These are phyloP conservation scores for Orientallactaga sibirica DNA, from an alignment of 2,797 vertebrate species.

Conservation along the genomic window DNA sequence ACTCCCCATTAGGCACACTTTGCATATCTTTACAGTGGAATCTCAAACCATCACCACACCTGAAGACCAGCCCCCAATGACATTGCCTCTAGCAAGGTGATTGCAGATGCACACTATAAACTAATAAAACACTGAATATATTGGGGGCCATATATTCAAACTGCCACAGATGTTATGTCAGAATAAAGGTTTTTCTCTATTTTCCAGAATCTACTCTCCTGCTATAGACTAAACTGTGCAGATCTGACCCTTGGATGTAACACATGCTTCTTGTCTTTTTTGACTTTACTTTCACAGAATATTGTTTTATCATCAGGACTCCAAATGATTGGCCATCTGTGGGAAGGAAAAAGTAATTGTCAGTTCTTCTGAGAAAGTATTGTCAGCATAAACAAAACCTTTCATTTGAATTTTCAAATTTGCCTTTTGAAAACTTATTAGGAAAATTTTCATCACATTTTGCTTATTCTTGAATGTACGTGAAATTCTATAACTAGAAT, in stretches of 20 bases:
- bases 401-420: background rate
- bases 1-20: too few species aligned
- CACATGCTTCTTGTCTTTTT: background rate
- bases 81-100: too few species aligned
- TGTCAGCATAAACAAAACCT: background rate
- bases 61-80: too few species aligned
- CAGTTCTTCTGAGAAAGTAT: background rate
- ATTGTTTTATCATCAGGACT: background rate
- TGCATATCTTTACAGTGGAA: too few species aligned
- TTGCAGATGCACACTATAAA: too few species aligned
- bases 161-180: background rate
- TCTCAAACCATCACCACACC: too few species aligned
- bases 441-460: background rate
- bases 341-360: background rate
- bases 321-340: background rate
- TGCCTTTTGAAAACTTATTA: conserved; percentile 28
- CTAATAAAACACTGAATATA: too few species aligned
- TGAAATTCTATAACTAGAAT: background rate
- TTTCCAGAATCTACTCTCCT: background rate
- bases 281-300: background rate
- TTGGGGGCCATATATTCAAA: too few species aligned
- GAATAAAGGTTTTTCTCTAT: background rate
- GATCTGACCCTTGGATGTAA: background rate
- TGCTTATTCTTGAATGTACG: background rate
- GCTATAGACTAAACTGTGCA: background rate